These are phyloP conservation scores for Rhabdornis inornatus DNA, from an alignment of 2,113 vertebrate species.

Conservation along the genomic window DNA sequence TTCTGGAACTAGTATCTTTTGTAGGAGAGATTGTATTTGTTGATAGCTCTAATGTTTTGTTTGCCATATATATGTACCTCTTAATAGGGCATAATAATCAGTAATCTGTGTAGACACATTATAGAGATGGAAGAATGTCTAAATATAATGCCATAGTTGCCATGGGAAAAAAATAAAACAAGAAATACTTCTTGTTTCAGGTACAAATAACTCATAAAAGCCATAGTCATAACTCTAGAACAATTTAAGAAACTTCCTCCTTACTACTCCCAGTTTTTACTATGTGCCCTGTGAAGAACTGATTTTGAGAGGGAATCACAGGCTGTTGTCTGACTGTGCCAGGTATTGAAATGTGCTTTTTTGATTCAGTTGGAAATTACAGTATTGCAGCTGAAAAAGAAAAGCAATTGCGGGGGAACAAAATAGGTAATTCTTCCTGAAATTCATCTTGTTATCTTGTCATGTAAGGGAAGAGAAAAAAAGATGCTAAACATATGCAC, in stretches of 20 bases:
- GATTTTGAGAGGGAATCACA: neutral
- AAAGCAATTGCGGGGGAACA: neutral
- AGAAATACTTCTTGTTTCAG: neutral
- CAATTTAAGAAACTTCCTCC: neutral
- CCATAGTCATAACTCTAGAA: neutral
- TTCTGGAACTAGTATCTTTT: neutral
- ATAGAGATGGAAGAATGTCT: neutral
- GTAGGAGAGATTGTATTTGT: neutral
- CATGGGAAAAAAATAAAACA: neutral
- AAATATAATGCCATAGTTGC: neutral
- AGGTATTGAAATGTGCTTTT: neutral
- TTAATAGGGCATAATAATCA: neutral
- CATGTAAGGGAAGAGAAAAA: neutral
- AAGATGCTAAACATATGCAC: neutral
- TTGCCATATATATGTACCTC: neutral
- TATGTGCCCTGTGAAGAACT: neutral
- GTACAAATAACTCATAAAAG: neutral
- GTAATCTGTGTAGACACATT: neutral
- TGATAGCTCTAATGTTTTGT: neutral
- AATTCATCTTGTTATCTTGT: neutral
- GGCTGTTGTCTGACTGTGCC: neutral
- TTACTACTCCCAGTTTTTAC: neutral
- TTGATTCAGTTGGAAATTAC: neutral
- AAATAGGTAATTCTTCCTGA: neutral
- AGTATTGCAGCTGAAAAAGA: neutral